A percentile compares a stretch with the other conserved stretches of the same genome.
These are phyloP conservation scores for Acronicta psi DNA, from an alignment of 2,888 invertebrate genomes.

Conservation along the genomic window DNA sequence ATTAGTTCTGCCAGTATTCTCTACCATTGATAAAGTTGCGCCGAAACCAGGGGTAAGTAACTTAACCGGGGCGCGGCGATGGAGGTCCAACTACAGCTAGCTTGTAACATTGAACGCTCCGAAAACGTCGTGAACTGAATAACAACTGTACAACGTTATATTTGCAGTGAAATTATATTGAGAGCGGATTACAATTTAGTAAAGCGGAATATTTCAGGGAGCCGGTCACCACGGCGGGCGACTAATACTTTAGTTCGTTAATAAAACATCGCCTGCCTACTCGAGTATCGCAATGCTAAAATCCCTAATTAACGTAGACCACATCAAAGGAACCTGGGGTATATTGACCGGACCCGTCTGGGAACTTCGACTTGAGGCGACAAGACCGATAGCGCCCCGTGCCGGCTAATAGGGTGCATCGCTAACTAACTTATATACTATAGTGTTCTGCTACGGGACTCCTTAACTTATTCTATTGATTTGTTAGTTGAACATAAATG, in stretches of 20 bases:
- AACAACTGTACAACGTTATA: conserved; percentile 7
- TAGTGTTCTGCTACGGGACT: conserved; percentile 27
- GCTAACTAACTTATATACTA: conserved; percentile 42
- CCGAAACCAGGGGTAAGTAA: conserved; percentile 68
- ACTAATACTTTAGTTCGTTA: conserved; percentile 54
- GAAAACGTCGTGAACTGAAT: conserved; percentile 46
- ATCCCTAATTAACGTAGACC: conserved; percentile 68
- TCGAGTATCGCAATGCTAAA: conserved; percentile 58
- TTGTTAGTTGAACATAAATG: conserved; percentile 14
- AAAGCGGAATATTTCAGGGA: conserved; percentile 14
- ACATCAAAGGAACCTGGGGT: conserved; percentile 60
- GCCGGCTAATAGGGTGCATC: conserved; percentile 56
- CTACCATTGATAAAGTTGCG: conserved; percentile 74
- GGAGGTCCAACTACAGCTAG: conserved; percentile 62
- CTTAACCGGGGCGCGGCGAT: conserved; percentile 61
- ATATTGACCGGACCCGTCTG: conserved; percentile 69
- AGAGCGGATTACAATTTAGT: conserved; percentile 12
- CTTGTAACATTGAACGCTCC: conserved; percentile 59
- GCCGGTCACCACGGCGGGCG: conserved; percentile 2
- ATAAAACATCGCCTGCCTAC: conserved; percentile 56
- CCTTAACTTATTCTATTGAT: conserved; percentile 23
- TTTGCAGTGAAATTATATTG: conserved; percentile 21
- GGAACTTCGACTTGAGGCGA: conserved; percentile 70
- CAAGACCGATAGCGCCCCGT: conserved; percentile 65
- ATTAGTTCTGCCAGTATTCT: conserved; percentile 63